Conservation (phyloP, 1,140 invertebrate species). For the Mercenaria mercenaria region DNA sequence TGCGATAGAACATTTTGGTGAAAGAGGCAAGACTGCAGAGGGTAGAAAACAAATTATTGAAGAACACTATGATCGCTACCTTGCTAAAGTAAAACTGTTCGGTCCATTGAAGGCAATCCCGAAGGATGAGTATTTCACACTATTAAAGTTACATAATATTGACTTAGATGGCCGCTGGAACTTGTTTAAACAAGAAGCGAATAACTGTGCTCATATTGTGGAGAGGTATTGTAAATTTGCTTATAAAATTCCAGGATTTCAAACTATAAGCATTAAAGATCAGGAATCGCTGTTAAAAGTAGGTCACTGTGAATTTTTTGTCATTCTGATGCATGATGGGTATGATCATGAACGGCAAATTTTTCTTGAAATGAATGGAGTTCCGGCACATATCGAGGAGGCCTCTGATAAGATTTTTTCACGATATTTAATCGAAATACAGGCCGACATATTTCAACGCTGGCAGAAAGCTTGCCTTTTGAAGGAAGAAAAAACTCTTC, state of each 20-base stretch:
- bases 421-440: conserved; percentile 35
- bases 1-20: conserved; percentile 59
- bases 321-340: conserved; percentile 60
- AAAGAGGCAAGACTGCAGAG: conserved; percentile 26
- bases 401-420: conserved; percentile 66
- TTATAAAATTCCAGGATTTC: conserved; percentile 59
- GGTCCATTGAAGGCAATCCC: conserved; percentile 58
- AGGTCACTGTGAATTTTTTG: conserved; percentile 65
- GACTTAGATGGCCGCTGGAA: conserved; percentile 55
- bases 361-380: conserved; percentile 59
- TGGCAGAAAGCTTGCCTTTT: conserved; percentile 46
- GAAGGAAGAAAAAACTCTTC: conserved; percentile 48
- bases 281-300: conserved; percentile 54
- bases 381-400: conserved; percentile 52
- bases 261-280: conserved; percentile 32
- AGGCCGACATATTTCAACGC: conserved; percentile 7
- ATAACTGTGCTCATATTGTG: conserved; percentile 53
- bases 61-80: conserved; percentile 60
- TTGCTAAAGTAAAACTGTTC: conserved; percentile 50
- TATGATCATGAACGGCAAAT: conserved; percentile 45
- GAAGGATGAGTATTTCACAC: conserved; percentile 57
- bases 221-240: conserved; percentile 59
- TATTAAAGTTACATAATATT: conserved; percentile 59
- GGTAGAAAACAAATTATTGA: conserved; percentile 51
- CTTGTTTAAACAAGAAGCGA: conserved; percentile 48